These are phyloP conservation scores for Rhea americana DNA, from an alignment of 2,113 vertebrate genomes.

Conservation along the genomic window DNA sequence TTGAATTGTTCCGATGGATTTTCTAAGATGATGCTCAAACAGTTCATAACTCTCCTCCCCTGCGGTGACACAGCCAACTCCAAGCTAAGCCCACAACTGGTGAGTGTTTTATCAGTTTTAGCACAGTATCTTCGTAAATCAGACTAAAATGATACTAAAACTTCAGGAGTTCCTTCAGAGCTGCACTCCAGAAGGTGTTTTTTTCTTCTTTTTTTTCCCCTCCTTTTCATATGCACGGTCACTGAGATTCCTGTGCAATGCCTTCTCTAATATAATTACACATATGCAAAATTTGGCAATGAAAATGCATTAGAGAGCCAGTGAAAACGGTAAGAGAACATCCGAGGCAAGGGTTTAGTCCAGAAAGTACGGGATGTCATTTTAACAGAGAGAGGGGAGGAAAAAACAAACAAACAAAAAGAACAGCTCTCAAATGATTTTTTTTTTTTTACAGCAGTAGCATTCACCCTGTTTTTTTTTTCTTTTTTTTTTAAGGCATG, in stretches of 20 bases:
- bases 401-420: not conserved
- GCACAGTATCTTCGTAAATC: not conserved
- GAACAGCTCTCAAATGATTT: not conserved
- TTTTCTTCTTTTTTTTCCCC: not conserved
- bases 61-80: not conserved
- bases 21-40: not conserved
- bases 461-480: not conserved
- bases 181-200: not conserved
- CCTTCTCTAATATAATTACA: not conserved
- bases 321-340: not conserved
- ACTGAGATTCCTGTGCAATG: not conserved
- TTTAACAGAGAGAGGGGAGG: not conserved
- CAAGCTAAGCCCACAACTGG: not conserved
- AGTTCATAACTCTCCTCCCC: not conserved
- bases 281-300: not conserved
- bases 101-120: not conserved
- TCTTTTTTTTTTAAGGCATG: no score
- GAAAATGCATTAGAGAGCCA: not conserved
- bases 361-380: rapidly evolving
- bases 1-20: not conserved
- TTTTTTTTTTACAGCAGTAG: rapidly evolving
- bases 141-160: not conserved
- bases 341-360: not conserved
- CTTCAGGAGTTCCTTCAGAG: not conserved
- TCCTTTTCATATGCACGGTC: rapidly evolving